Evolutionary conservation across 2,888 invertebrate species (phyloP).

Genomic region (Norana najaformis): DNA sequence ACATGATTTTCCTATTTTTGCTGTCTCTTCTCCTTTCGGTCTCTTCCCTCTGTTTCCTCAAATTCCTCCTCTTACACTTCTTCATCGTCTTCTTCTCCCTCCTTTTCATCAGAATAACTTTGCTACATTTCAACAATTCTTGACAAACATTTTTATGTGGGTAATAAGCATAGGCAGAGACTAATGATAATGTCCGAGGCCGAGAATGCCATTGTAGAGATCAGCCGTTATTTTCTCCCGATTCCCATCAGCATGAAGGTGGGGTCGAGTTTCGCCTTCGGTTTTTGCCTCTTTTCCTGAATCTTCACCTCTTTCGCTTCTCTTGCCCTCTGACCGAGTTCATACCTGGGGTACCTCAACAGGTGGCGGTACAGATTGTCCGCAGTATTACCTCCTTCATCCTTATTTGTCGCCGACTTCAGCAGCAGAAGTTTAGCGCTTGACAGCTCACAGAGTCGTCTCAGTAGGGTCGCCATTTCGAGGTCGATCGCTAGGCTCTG

Average conservation of each 20-base stretch:
- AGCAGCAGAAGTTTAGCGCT: neutral
- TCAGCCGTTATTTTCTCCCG: neutral
- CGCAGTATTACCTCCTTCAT: neutral
- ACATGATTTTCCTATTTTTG: neutral
- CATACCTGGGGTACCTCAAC: neutral
- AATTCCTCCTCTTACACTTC: neutral
- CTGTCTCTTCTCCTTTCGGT: neutral
- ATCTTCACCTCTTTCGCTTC: neutral
- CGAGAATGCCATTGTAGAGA: too few relatives aligned
- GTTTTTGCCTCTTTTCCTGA: neutral
- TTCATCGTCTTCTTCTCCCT: neutral
- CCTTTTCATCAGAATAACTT: neutral
- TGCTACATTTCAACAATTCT: neutral
- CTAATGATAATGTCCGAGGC: too few relatives aligned
- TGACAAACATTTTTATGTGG: neutral
- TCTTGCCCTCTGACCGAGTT: neutral
- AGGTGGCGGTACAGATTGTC: neutral
- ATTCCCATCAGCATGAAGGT: slow-evolving; percentile 23
- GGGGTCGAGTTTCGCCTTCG: neutral
- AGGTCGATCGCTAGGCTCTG: neutral
- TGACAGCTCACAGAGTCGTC: neutral
- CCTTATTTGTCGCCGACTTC: neutral
- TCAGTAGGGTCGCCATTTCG: neutral
- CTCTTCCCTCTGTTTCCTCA: neutral
- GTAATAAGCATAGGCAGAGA: neutral